Conservation (phyloP, 2,113 vertebrate genomes). For the Erythrolamprus reginae region DNA sequence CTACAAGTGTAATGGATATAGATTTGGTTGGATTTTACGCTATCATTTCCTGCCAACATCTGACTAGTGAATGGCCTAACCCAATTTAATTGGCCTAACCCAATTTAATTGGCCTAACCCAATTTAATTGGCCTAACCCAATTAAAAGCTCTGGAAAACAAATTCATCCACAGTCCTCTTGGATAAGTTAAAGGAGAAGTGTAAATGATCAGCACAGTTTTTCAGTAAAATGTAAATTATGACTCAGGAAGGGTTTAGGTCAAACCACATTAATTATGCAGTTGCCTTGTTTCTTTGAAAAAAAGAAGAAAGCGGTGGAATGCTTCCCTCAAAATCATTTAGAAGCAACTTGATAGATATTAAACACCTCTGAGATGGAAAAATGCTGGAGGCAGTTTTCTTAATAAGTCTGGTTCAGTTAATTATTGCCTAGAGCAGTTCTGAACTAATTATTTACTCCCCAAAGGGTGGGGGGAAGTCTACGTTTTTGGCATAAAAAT, state of each 20-base stretch:
- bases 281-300: constrained; percentile 6
- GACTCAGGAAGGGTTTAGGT: constrained; percentile 19
- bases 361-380: constrained; percentile 52
- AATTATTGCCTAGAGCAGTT: constrained; percentile 55
- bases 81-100: too few species aligned
- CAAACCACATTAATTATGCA: constrained; percentile 51
- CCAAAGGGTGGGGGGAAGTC: constrained; percentile 7
- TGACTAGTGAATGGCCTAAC: constrained; percentile 14
- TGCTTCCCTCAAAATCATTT: constrained; percentile 53
- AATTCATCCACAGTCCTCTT: background rate
- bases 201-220: constrained; percentile 20
- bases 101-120: too few species aligned
- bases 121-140: too few species aligned
- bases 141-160: constrained; percentile 12
- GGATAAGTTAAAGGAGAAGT: constrained; percentile 27
- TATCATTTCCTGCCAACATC: background rate
- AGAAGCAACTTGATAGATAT: constrained; percentile 46
- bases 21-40: background rate
- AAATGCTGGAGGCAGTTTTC: constrained; percentile 49
- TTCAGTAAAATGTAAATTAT: constrained; percentile 39
- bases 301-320: constrained; percentile 24
- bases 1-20: background rate
- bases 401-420: constrained; percentile 51
- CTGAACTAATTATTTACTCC: constrained; percentile 54
- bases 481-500: constrained; percentile 41